Percentiles rank a stretch among this genome's conserved stretches.
Evolutionary conservation across 2,113 vertebrate genomes (phyloP).

Genomic region (Actenoides hombroni): DNA sequence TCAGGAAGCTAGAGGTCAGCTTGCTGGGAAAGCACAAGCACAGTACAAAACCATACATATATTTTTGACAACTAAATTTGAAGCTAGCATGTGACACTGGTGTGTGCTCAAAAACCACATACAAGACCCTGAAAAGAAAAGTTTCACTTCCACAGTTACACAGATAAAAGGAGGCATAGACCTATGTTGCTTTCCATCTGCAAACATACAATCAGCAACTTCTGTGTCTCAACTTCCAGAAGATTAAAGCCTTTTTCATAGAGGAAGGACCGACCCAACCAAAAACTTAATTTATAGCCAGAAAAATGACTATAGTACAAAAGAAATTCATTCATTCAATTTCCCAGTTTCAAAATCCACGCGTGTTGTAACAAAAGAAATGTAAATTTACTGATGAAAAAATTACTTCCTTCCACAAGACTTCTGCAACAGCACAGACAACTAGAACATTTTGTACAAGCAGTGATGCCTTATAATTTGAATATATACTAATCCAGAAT

Average conservation of each 20-base stretch:
- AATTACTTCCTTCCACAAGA: not conserved
- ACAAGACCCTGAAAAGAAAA: not conserved
- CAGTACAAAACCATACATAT: not conserved
- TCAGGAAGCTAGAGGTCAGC: not conserved
- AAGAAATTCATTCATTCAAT: not conserved
- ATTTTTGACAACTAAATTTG: not conserved
- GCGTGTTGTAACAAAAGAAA: not conserved
- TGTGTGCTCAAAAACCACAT: not conserved
- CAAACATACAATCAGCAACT: not conserved
- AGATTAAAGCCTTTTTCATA: not conserved
- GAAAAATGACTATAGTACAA: not conserved
- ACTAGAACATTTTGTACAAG: not conserved
- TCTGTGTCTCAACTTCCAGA: not conserved
- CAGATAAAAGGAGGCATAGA: not conserved
- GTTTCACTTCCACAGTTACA: not conserved
- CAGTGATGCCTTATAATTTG: not conserved
- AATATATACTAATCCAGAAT: not conserved
- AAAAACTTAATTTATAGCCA: not conserved
- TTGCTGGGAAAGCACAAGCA: not conserved
- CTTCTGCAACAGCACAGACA: not conserved
- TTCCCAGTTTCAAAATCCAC: not conserved
- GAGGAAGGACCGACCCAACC: not conserved
- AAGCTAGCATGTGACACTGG: not conserved
- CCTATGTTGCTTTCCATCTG: not conserved
- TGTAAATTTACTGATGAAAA: not conserved